Evolutionary conservation across 2,113 vertebrate genomes (phyloP).

Genomic region (Actenoides lindsayi): DNA sequence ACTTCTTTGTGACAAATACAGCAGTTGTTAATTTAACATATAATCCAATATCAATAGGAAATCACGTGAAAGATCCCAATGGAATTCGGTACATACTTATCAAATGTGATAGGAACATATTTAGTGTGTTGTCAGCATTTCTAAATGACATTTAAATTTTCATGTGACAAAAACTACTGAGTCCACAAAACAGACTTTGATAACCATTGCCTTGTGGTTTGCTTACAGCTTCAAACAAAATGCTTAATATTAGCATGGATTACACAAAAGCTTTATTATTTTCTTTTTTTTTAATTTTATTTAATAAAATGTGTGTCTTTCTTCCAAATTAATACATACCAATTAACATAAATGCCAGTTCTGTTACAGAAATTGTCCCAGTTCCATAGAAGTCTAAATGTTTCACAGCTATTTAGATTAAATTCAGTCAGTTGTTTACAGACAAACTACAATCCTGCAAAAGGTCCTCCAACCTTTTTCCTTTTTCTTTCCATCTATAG

Average conservation of each 20-base stretch:
- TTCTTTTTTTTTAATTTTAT: neutral
- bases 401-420: neutral
- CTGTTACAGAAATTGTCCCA: neutral
- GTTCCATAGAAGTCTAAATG: neutral
- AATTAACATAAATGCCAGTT: neutral
- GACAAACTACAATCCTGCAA: neutral
- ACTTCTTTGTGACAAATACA: conserved; percentile 11
- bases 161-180: neutral
- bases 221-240: neutral
- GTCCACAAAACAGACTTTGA: neutral
- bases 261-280: neutral
- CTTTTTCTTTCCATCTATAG: conserved; percentile 2
- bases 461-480: neutral
- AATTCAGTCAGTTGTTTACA: neutral
- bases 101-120: neutral
- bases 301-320: neutral
- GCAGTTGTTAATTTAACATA: neutral
- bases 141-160: conserved; percentile 5
- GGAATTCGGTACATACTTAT: neutral
- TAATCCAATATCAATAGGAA: conserved; percentile 28
- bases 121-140: conserved; percentile 52
- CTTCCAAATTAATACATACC: neutral
- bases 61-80: conserved; percentile 19
- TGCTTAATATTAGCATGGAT: neutral
- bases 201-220: neutral